A percentile compares a stretch with the other conserved stretches of the same genome.
These are phyloP conservation scores for Polypedilum pembai DNA, from an alignment of 1,140 invertebrate species.

Conservation along the genomic window DNA sequence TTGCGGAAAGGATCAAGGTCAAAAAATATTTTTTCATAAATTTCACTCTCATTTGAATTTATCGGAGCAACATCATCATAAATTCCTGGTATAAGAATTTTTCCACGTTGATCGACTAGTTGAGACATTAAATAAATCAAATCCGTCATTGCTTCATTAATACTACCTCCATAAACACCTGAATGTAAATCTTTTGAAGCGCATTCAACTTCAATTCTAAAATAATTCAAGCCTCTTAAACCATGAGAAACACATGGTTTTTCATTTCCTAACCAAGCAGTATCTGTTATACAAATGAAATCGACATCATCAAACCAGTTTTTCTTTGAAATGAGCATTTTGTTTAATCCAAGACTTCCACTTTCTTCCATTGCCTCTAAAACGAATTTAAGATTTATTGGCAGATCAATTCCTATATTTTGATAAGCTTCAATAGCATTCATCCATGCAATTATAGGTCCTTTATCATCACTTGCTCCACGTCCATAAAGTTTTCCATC, in stretches of 20 bases:
- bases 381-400: conserved; percentile 93
- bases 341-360: conserved; percentile 90
- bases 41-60: conserved; percentile 63
- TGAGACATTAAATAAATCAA: conserved; percentile 74
- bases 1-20: conserved; percentile 69
- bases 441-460: conserved; percentile 84
- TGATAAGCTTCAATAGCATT: conserved; percentile 88
- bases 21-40: conserved; percentile 87
- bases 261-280: conserved; percentile 95
- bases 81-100: conserved; percentile 72
- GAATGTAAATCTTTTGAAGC: conserved; percentile 90
- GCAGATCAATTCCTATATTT: conserved; percentile 60
- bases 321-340: conserved; percentile 67
- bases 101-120: conserved; percentile 76
- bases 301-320: conserved; percentile 82
- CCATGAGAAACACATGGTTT: conserved; percentile 98
- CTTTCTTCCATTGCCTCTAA: conserved; percentile 99
- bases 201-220: conserved; percentile 81
- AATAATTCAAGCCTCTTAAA: conserved; percentile 88
- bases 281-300: conserved; percentile 96
- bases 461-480: conserved; percentile 93
- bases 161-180: conserved; percentile 87
- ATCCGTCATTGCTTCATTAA: conserved; percentile 84
- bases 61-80: conserved; percentile 61
- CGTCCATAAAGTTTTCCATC: conserved; percentile 88